Base-by-base conservation (phyloP, 2,888 invertebrate genomes). In the Epistrophe grossulariae region DNA sequence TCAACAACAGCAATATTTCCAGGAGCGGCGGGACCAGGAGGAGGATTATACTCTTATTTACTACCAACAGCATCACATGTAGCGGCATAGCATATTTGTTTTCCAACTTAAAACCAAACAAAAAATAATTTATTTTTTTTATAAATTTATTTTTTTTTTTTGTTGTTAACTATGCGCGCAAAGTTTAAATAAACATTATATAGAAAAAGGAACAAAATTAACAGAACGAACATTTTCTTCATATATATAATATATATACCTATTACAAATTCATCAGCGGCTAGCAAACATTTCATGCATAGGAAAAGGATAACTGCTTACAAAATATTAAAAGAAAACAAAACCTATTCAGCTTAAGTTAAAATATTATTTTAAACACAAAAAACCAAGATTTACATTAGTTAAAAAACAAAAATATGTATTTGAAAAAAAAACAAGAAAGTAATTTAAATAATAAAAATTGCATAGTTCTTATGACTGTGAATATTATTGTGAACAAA, bases 11-110 rank as follows among this genome's bases (percentile, higher is more conserved):
- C 80, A 85, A 74, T 85, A 78, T 90, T 90, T 82, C 85, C 90
- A 24, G 90, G 90, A 40, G 90, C 78, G 68, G 72, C 90, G 76
- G 89, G 90, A 68, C 74, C 90, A 87, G 88, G 90, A 89, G 88
- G 90, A 88, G 91, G 91, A 88, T 89, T 92, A 87, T 92, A 92
- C 82, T 92, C 92, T 73, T 92, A 92, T 83, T 90, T 92, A 89
- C 88, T 92, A 91, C 92, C 92, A 80, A 90, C 92, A 88, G 90
- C 92, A 88, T 90, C 92, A 73, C 92, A 92, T 85, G 92, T 92
- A 88, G 91, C 91, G 74, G 92, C 92, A 90, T 91, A 91, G 90
- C 90, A 90, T 79, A 79, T 84, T 80, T 85, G 62, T 80, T 77
- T 57, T 73, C 68, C 59, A 70, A 68, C 60, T 35, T 79, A 74